These are phyloP conservation scores for Torymus tubicola DNA, from an alignment of 2,888 invertebrate species.

Conservation along the genomic window DNA sequence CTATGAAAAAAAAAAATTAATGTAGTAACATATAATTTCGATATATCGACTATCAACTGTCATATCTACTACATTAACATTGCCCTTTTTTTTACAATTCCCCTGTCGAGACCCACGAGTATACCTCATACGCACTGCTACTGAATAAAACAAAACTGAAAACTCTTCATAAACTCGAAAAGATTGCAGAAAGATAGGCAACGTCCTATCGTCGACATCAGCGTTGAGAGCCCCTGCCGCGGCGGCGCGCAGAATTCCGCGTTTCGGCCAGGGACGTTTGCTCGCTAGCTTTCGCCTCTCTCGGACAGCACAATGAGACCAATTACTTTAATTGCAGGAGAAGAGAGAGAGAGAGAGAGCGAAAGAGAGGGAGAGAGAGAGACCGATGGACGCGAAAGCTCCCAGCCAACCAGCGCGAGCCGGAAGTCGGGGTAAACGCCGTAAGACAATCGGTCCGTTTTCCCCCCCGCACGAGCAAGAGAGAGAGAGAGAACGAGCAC, in stretches of 20 bases:
- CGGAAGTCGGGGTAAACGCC: conserved; percentile 70
- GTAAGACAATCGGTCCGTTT: conserved; percentile 69
- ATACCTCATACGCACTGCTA: too few relatives aligned
- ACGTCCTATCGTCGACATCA: too few relatives aligned
- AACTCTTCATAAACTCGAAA: too few relatives aligned
- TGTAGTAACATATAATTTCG: too few relatives aligned
- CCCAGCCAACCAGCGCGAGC: conserved; percentile 65
- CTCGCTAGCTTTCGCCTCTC: conserved; percentile 55
- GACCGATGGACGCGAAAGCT: conserved; percentile 69
- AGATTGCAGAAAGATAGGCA: too few relatives aligned
- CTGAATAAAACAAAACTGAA: too few relatives aligned
- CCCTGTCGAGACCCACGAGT: too few relatives aligned
- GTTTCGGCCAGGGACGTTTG: conserved; percentile 19
- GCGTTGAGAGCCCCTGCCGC: conserved; percentile 27
- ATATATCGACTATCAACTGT: too few relatives aligned
- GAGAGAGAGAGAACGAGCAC: too few relatives aligned
- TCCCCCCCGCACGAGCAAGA: conserved; percentile 54
- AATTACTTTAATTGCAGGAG: conserved; percentile 72
- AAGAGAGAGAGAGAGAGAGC: conserved; percentile 1
- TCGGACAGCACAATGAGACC: conserved; percentile 72
- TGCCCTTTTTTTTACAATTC: too few relatives aligned
- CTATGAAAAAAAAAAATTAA: too few relatives aligned
- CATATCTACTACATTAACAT: too few relatives aligned
- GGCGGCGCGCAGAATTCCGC: neutral
- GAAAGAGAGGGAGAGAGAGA: conserved; percentile 25